phyloP scores from a whole-genome alignment of 23 tunicate genomes.

The Styela clava region DNA sequence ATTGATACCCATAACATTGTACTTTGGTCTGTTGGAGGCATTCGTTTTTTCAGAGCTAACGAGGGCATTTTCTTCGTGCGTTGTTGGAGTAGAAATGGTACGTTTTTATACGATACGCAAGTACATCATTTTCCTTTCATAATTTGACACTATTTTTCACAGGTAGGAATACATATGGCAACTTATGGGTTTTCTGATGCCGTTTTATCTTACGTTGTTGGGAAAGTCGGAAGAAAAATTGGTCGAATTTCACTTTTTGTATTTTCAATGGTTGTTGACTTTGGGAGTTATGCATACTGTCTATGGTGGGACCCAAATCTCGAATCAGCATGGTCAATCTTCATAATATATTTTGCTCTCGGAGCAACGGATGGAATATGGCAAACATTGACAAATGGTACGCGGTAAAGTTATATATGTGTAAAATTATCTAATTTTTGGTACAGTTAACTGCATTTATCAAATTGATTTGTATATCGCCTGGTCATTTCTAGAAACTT shows the following conservation, averaged over 20 bases:
- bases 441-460: no score
- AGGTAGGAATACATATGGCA: constrained; percentile 10
- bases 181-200: not conserved
- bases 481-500: no score
- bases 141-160: no score
- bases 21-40: constrained; percentile 39
- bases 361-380: constrained; percentile 1
- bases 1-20: constrained; percentile 35
- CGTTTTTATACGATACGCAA: no score
- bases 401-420: no score
- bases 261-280: not conserved
- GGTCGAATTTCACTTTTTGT: not conserved
- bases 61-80: constrained; percentile 54
- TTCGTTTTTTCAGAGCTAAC: constrained; percentile 51
- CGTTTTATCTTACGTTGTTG: not conserved
- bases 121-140: no score
- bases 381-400: constrained; percentile 5
- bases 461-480: no score
- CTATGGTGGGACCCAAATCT: not conserved
- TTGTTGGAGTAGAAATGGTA: constrained; percentile 59
- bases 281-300: not conserved
- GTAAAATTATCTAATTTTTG: no score
- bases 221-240: not conserved
- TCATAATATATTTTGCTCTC: not conserved
- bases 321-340: constrained; percentile 3